Evolutionary conservation across 2,113 vertebrate species (phyloP).

Genomic region (Perccottus glenii): DNA sequence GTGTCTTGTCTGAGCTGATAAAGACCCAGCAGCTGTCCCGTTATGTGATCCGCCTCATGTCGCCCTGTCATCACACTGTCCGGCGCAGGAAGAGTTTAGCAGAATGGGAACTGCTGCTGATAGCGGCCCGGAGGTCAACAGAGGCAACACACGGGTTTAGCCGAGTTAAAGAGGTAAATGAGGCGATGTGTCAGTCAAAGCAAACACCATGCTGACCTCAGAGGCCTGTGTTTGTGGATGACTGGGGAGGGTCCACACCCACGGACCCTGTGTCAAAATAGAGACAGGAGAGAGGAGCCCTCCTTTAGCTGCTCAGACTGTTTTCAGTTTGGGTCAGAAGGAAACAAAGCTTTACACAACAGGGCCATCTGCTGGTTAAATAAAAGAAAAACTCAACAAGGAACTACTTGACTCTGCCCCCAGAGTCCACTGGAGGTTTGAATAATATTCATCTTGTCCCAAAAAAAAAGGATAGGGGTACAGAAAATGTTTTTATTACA

Average conservation of each 20-base stretch:
- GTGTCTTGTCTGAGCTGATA: conserved; percentile 23
- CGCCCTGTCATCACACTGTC: conserved; percentile 31
- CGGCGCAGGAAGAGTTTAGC: conserved; percentile 16
- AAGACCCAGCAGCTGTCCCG: conserved; percentile 36
- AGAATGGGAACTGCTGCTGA: conserved; percentile 44
- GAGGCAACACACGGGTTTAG: conserved; percentile 48
- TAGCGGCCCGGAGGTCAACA: conserved; percentile 20
- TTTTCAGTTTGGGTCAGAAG: neutral
- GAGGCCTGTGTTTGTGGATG: conserved; percentile 5
- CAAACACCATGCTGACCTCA: neutral
- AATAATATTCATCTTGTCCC: too few species aligned
- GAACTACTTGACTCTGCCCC: too few species aligned
- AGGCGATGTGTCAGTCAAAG: conserved; percentile 25
- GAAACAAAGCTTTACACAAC: neutral
- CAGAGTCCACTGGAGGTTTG: too few species aligned
- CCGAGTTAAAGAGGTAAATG: conserved; percentile 34
- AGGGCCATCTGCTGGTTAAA: conserved; percentile 43
- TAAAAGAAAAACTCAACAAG: too few species aligned
- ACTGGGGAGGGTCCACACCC: conserved; percentile 4
- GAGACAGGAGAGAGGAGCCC: conserved; percentile 1
- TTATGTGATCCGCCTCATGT: conserved; percentile 13
- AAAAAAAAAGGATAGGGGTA: too few species aligned
- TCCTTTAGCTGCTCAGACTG: neutral
- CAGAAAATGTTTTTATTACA: too few species aligned
- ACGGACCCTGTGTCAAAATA: neutral